Percentiles rank a stretch among this genome's conserved stretches.
Conservation (phyloP, 2,888 invertebrate genomes). For the Drosophila siamana region DNA sequence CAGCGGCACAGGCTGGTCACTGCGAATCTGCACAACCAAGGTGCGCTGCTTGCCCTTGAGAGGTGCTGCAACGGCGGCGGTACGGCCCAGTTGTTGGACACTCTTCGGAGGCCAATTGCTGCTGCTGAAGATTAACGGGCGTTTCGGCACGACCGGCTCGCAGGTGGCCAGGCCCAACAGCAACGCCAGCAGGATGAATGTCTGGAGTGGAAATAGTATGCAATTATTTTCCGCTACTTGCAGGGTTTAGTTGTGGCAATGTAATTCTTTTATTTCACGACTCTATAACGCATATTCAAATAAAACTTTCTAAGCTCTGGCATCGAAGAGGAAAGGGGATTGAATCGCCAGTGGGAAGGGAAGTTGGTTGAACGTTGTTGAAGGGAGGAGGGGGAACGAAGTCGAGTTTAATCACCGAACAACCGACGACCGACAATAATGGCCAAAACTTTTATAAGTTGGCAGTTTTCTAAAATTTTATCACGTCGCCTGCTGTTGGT, state of each 20-base stretch:
- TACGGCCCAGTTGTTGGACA: constrained; percentile 70
- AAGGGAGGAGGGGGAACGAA: background rate
- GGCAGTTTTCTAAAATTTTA: constrained; percentile 78
- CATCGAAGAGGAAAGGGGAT: constrained; percentile 3
- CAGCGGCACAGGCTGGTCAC: constrained; percentile 83
- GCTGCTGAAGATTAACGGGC: constrained; percentile 74
- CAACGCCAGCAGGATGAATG: constrained; percentile 50
- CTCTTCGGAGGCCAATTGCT: constrained; percentile 78
- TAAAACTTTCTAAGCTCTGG: constrained; percentile 70
- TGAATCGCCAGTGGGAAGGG: background rate
- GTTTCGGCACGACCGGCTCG: constrained; percentile 73
- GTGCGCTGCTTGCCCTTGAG: constrained; percentile 75
- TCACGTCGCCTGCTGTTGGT: constrained; percentile 69
- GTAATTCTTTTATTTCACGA: constrained; percentile 41
- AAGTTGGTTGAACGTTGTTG: no score
- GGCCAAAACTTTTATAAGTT: constrained; percentile 76
- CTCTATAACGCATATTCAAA: constrained; percentile 15
- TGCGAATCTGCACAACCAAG: constrained; percentile 84
- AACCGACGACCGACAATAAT: constrained; percentile 55
- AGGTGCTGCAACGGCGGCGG: constrained; percentile 27
- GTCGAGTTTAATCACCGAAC: constrained; percentile 49
- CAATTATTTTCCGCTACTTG: constrained; percentile 13
- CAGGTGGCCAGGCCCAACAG: constrained; percentile 64
- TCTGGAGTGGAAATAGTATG: constrained; percentile 44
- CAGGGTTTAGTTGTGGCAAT: background rate